These are phyloP conservation scores for Urocynchramus pylzowi DNA, from an alignment of 2,113 vertebrate genomes.

Conservation along the genomic window DNA sequence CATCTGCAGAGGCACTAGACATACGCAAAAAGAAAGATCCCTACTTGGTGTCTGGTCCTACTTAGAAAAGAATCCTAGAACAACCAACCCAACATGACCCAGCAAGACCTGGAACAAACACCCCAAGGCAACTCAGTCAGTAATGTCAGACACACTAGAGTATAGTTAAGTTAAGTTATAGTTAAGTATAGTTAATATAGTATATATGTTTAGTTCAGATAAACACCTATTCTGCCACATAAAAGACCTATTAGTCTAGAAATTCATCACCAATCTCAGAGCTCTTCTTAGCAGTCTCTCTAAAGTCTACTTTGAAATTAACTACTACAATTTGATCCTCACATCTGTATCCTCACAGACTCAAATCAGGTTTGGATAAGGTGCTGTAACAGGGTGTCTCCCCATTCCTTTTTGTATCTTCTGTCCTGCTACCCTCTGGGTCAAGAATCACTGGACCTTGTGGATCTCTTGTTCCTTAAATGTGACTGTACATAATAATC, in stretches of 20 bases:
- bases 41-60: not conserved
- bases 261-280: not conserved
- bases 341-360: not conserved
- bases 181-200: no score
- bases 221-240: not conserved
- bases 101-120: not conserved
- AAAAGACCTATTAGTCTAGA: not conserved
- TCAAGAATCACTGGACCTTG: not conserved
- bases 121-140: not conserved
- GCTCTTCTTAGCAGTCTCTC: not conserved
- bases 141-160: accelerated
- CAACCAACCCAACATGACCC: accelerated
- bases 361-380: not conserved
- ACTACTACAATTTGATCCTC: not conserved
- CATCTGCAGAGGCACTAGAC: not conserved
- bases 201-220: not conserved
- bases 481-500: not conserved
- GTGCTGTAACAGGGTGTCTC: not conserved
- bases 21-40: not conserved
- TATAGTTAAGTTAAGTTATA: not conserved
- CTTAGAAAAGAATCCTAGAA: not conserved
- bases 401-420: not conserved
- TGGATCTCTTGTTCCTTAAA: not conserved
- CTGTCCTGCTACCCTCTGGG: not conserved
- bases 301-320: not conserved